Base-by-base conservation (phyloP, 2,797 vertebrate species). In the Parauchenoglanis ngamensis region DNA sequence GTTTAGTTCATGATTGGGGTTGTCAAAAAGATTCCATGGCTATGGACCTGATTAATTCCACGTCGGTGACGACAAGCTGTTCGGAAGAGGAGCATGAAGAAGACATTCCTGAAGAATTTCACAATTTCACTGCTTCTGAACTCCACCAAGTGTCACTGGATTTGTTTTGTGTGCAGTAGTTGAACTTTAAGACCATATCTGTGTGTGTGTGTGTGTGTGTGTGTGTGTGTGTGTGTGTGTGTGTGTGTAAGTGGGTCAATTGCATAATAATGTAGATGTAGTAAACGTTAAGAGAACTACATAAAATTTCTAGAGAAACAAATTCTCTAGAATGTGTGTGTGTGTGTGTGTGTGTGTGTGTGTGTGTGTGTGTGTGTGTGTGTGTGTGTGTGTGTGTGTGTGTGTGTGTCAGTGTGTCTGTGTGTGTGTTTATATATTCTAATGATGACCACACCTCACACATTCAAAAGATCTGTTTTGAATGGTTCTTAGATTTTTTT, bases 221-320 rank as follows among this genome's bases (percentile, higher is more conserved):
- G 70, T 72, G 67, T 70, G 28, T 70, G 67, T 70, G 28, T 70
- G 67, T 70, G 67, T 70, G 28, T 44, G 68, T 72, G 35, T 72
- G 31, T 72, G 67, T 70, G 67, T 70, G 13, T 17, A 2, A 40
- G 7, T 40, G 15, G 17, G 68, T 72, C 31, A 70, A 70, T 40
- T 35, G 67, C 17, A 19, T 21, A 0, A 23, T 23, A 3, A 44
- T 40, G 35, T 44, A 21, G 13, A 76, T 52, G 46, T 52, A 75
- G 12, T 75, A 11, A 72, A 40, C 23, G 8, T 73, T 44, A 46
- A 0, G n/a, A 11, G 15, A 67, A 31, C n/a, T 31, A 67, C 28
- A 67, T 8, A 68, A 35, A 0, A 13, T 17, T 31, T 68, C 59
- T 61, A 61, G 59, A 61, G 23, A 61, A 68, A 15, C 13, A 35